phyloP scores from a whole-genome alignment of 2,888 invertebrate genomes.

The Anthoptus insignis region DNA sequence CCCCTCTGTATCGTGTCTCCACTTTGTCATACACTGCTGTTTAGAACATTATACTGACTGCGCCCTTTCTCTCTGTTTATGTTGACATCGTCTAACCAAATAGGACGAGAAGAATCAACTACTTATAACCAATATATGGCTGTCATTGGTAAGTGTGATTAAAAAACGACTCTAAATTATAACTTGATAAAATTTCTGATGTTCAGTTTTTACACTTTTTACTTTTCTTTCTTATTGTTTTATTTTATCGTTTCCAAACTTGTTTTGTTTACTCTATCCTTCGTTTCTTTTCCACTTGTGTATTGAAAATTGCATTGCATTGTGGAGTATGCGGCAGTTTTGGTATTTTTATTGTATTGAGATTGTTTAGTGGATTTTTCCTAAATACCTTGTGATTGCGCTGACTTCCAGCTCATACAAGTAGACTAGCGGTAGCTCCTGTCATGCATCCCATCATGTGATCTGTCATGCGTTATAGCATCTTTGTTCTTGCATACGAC shows the following conservation, averaged over 20 bases:
- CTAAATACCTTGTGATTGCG: conserved; percentile 61
- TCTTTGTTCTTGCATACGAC: conserved; percentile 44
- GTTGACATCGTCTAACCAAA: conserved; percentile 90
- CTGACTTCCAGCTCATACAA: conserved; percentile 62
- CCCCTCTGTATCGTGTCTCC: conserved; percentile 70
- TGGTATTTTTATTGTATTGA: conserved; percentile 64
- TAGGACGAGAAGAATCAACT: conserved; percentile 99
- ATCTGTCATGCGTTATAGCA: conserved; percentile 54
- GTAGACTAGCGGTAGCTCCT: conserved; percentile 75
- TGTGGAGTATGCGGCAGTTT: conserved; percentile 85
- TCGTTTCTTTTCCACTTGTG: conserved; percentile 67
- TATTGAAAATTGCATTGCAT: conserved; percentile 81
- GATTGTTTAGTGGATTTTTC: conserved; percentile 66
- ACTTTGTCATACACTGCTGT: conserved; percentile 72
- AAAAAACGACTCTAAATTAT: conserved; percentile 84
- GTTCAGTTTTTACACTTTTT: conserved; percentile 66
- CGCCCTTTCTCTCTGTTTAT: conserved; percentile 90
- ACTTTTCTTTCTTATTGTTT: conserved; percentile 63
- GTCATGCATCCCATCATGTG: conserved; percentile 73
- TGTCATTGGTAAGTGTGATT: conserved; percentile 96
- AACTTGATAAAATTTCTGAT: conserved; percentile 81
- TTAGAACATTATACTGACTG: conserved; percentile 84
- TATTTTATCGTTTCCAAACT: conserved; percentile 51
- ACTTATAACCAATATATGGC: conserved; percentile 98
- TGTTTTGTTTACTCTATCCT: conserved; percentile 62